phyloP scores from a whole-genome alignment of 2,113 vertebrate genomes.

The Rhea pennata region DNA sequence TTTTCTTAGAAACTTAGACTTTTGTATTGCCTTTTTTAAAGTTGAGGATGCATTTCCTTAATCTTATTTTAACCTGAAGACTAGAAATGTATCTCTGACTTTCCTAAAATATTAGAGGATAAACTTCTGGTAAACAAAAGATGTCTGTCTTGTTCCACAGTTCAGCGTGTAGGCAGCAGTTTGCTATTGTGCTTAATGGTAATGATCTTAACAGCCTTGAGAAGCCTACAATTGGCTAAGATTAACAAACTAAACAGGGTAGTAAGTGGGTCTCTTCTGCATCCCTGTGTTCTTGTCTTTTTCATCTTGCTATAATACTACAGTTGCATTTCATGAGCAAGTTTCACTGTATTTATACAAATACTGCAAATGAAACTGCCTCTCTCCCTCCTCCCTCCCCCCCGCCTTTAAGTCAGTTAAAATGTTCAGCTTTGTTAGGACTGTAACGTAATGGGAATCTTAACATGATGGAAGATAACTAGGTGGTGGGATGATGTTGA shows the following conservation, averaged over 20 bases:
- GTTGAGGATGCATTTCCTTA: not conserved
- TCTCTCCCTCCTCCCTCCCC: no score
- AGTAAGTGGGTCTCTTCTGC: not conserved
- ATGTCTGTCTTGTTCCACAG: not conserved
- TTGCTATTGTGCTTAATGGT: not conserved
- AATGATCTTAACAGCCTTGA: not conserved
- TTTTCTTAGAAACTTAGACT: not conserved
- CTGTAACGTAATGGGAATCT: not conserved
- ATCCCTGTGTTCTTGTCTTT: not conserved
- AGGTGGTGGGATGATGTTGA: not conserved
- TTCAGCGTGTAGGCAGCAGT: not conserved
- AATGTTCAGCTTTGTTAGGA: not conserved
- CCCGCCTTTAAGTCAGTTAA: not conserved
- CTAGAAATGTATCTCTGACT: not conserved
- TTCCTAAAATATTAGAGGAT: not conserved
- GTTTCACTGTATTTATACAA: not conserved
- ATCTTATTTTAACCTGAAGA: not conserved
- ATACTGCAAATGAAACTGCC: not conserved
- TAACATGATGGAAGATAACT: not conserved
- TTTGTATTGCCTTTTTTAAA: not conserved
- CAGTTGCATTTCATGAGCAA: not conserved
- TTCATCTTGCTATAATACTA: not conserved
- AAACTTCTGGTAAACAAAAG: not conserved
- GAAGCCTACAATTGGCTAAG: not conserved
- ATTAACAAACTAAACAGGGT: not conserved